These are phyloP conservation scores for Atlantisia rogersi DNA, from an alignment of 2,113 vertebrate species.

Conservation along the genomic window DNA sequence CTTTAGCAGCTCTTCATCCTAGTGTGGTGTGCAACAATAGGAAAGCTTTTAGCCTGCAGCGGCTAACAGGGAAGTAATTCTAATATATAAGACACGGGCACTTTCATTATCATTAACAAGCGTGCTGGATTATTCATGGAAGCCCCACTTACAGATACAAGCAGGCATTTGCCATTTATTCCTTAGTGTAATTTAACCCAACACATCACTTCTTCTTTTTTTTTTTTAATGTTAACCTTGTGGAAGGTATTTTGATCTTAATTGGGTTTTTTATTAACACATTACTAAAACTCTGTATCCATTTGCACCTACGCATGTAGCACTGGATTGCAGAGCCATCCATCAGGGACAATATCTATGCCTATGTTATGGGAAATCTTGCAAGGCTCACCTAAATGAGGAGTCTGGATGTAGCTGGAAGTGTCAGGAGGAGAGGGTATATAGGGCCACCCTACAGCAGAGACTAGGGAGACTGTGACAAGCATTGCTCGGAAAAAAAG, in stretches of 20 bases:
- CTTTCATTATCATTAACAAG: constrained; percentile 34
- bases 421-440: not conserved
- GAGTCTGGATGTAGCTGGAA: not conserved
- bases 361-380: not conserved
- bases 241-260: constrained; percentile 31
- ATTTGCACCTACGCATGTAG: not conserved
- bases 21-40: not conserved
- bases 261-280: constrained; percentile 11
- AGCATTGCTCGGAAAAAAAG: not conserved
- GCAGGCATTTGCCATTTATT: constrained; percentile 39
- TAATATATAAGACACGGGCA: not conserved
- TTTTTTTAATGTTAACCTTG: not conserved
- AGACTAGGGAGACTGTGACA: not conserved
- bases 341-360: not conserved
- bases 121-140: constrained; percentile 39
- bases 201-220: constrained; percentile 9
- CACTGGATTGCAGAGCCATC: not conserved
- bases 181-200: constrained; percentile 29
- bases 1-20: not conserved
- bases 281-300: not conserved
- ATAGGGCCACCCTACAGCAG: not conserved
- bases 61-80: not conserved
- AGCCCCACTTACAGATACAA: not conserved
- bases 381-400: not conserved
- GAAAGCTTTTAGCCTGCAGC: constrained; percentile 30